Evolutionary conservation across 1,140 invertebrate species (phyloP).

Genomic region (Aphidius ervi): DNA sequence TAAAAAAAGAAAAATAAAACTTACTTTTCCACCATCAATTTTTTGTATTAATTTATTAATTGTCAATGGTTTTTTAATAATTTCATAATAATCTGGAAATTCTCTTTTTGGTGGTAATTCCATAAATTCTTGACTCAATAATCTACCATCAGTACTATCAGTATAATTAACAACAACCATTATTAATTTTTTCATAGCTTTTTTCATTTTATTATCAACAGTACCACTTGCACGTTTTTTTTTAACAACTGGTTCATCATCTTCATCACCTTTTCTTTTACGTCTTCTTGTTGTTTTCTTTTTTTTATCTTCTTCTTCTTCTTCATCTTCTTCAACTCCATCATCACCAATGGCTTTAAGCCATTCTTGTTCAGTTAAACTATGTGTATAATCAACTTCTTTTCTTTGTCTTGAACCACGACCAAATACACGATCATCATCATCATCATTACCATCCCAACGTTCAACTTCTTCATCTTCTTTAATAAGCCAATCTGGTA

Average conservation of each 20-base stretch:
- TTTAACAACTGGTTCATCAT: slow-evolving; percentile 52
- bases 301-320: slow-evolving; percentile 65
- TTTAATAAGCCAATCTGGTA: slow-evolving; percentile 92
- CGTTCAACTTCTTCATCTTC: slow-evolving; percentile 86
- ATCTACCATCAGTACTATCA: slow-evolving; percentile 74
- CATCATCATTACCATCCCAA: slow-evolving; percentile 73
- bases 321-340: slow-evolving; percentile 66
- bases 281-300: slow-evolving; percentile 55
- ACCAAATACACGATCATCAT: slow-evolving; percentile 79
- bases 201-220: slow-evolving; percentile 62
- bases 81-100: slow-evolving; percentile 94
- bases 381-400: slow-evolving; percentile 96
- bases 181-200: slow-evolving; percentile 78
- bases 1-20: slow-evolving; percentile 6
- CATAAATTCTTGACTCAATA: slow-evolving; percentile 91
- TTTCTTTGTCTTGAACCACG: slow-evolving; percentile 88
- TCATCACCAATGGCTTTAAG: slow-evolving; percentile 77
- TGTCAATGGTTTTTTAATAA: slow-evolving; percentile 93
- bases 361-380: slow-evolving; percentile 95
- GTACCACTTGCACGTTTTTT: slow-evolving; percentile 51
- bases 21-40: slow-evolving; percentile 79
- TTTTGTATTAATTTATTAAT: slow-evolving; percentile 87
- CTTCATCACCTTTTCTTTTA: slow-evolving; percentile 60
- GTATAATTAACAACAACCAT: slow-evolving; percentile 78
- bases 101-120: slow-evolving; percentile 90